A percentile compares a stretch with the other conserved stretches of the same genome.
Conservation (phyloP, 2,113 vertebrate species). For the Salvelinus sp. region DNA sequence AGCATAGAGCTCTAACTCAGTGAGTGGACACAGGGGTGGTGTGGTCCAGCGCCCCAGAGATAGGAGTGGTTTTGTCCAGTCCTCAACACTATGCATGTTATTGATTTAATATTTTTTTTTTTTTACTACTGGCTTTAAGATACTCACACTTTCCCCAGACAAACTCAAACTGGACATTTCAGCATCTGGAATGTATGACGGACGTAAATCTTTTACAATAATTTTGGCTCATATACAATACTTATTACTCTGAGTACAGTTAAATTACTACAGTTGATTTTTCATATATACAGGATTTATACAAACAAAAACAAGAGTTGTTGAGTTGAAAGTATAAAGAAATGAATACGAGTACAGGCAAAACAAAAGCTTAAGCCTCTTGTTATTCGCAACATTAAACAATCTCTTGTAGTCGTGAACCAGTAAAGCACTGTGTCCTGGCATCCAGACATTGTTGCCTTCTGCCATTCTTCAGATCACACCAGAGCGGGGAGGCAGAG, state of each 20-base stretch:
- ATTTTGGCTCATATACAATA: background rate
- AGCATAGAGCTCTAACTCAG: too few relatives aligned
- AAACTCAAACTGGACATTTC: background rate
- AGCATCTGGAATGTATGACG: background rate
- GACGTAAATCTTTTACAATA: background rate
- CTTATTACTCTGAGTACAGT: background rate
- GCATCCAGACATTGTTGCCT: too few relatives aligned
- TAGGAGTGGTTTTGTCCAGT: too few relatives aligned
- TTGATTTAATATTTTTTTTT: too few relatives aligned
- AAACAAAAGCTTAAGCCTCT: background rate
- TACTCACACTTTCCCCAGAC: background rate
- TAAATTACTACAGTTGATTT: conserved; percentile 5
- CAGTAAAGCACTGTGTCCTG: too few relatives aligned
- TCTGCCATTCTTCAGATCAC: too few relatives aligned
- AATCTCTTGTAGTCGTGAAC: too few relatives aligned
- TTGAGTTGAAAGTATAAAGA: background rate
- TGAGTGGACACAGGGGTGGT: too few relatives aligned
- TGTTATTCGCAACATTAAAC: background rate
- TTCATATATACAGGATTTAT: conserved; percentile 8
- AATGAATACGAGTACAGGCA: background rate
- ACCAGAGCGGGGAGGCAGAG: background rate
- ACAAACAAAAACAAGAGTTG: conserved; percentile 5
- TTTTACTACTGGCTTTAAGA: too few relatives aligned
- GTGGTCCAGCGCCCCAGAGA: too few relatives aligned
- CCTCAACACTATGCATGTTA: too few relatives aligned